Percentiles rank a stretch among this genome's conserved stretches.
Conservation (phyloP, 2,797 vertebrate genomes). For the Thalassophryne amazonica region DNA sequence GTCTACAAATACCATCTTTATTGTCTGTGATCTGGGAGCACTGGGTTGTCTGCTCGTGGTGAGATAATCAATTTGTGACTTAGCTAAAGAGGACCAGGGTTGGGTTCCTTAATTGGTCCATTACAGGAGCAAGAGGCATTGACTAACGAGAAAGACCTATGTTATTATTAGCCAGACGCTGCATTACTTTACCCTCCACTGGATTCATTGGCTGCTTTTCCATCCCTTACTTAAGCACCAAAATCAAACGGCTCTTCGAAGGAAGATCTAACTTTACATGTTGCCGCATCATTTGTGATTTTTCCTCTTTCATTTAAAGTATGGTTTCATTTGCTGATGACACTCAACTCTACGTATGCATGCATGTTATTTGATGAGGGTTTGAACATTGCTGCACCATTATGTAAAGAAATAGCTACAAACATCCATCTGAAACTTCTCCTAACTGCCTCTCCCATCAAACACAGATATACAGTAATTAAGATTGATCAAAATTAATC, state of each 20-base stretch:
- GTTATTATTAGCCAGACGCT: slow-evolving; percentile 55
- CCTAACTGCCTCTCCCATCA: slow-evolving; percentile 14
- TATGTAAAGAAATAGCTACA: slow-evolving; percentile 14
- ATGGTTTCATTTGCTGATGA: slow-evolving; percentile 23
- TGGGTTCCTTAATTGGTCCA: slow-evolving; percentile 68
- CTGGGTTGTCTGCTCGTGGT: slow-evolving; percentile 59
- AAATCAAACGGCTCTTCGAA: slow-evolving; percentile 20
- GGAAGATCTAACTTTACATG: slow-evolving; percentile 12
- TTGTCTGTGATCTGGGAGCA: slow-evolving; percentile 57
- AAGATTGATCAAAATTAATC: slow-evolving; percentile 67
- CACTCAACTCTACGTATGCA: not conserved
- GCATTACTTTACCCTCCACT: slow-evolving; percentile 52
- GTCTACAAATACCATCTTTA: slow-evolving; percentile 40
- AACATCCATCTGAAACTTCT: not conserved
- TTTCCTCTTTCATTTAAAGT: not conserved
- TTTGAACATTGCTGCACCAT: slow-evolving; percentile 6
- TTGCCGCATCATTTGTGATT: not conserved
- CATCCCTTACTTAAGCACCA: slow-evolving; percentile 29
- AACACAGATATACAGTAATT: slow-evolving; percentile 53
- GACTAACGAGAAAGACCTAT: slow-evolving; percentile 57
- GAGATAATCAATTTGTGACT: slow-evolving; percentile 75
- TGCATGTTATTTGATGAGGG: not conserved
- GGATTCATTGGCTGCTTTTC: slow-evolving; percentile 45
- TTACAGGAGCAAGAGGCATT: slow-evolving; percentile 67
- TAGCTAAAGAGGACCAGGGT: slow-evolving; percentile 64